A percentile compares a stretch with the other conserved stretches of the same genome.
Evolutionary conservation across 2,797 vertebrate genomes (phyloP).

Genomic region (Pantherophis alleghaniensis): DNA sequence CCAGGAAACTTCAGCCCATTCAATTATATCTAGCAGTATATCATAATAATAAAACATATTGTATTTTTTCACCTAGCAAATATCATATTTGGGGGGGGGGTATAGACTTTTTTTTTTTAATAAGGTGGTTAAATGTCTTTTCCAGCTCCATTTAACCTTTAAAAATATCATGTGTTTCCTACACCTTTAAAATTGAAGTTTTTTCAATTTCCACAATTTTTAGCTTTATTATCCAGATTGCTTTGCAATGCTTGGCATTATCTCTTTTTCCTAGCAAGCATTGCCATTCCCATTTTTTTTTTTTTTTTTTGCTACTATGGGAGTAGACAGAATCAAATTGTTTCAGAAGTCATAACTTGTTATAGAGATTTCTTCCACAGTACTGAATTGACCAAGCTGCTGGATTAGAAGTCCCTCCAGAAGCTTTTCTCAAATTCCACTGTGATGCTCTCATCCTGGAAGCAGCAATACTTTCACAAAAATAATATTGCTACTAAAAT

Average conservation of each 20-base stretch:
- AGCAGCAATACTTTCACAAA: not conserved
- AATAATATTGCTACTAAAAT: not conserved
- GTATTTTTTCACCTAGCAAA: not conserved
- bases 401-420: not conserved
- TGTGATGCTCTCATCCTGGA: not conserved
- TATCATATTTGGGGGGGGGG: not conserved
- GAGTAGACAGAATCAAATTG: not conserved
- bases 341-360: not conserved
- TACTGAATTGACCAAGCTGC: not conserved
- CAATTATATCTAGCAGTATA: not conserved
- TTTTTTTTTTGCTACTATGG: not conserved
- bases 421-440: not conserved
- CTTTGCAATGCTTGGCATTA: not conserved
- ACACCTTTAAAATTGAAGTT: not conserved
- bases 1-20: not conserved
- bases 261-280: not conserved
- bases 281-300: not conserved
- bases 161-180: not conserved
- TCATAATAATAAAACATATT: not conserved
- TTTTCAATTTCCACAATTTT: not conserved
- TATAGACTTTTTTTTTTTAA: not conserved
- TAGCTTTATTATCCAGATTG: not conserved
- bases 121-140: not conserved
- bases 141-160: not conserved
- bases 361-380: not conserved